phyloP scores from a whole-genome alignment of 2,113 vertebrate species.

The Aix galericulata region DNA sequence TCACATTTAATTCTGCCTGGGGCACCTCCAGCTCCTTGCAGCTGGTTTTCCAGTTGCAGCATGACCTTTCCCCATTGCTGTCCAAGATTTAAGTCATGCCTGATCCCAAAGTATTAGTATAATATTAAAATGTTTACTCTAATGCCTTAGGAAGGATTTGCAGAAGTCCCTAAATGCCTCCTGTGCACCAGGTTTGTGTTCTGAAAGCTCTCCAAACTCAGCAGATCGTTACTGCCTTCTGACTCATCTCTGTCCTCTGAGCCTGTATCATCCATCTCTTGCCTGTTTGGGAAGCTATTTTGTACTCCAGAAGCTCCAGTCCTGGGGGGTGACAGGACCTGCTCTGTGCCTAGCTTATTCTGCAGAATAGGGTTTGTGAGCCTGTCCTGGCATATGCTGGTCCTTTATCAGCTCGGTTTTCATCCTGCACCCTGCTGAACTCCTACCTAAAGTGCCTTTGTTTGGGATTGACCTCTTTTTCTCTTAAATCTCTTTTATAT shows the following conservation, averaged over 20 bases:
- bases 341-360: not conserved
- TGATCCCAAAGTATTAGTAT: not conserved
- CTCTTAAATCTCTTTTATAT: not conserved
- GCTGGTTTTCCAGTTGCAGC: not conserved
- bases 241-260: not conserved
- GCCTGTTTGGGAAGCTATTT: not conserved
- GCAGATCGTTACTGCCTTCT: not conserved
- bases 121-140: not conserved
- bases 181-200: not conserved
- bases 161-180: not conserved
- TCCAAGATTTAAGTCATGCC: not conserved
- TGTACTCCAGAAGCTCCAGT: not conserved
- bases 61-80: fast-evolving
- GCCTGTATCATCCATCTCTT: not conserved
- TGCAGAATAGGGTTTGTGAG: not conserved
- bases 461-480: not conserved
- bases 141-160: not conserved
- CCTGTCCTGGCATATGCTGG: not conserved
- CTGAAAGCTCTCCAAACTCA: not conserved
- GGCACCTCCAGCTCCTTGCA: not conserved
- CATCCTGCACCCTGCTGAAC: not conserved
- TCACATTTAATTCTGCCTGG: not conserved
- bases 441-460: not conserved
- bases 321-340: not conserved
- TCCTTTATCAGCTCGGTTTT: not conserved